Evolutionary conservation across 2,113 vertebrate genomes (phyloP).

Genomic region (Fulmarus glacialis): DNA sequence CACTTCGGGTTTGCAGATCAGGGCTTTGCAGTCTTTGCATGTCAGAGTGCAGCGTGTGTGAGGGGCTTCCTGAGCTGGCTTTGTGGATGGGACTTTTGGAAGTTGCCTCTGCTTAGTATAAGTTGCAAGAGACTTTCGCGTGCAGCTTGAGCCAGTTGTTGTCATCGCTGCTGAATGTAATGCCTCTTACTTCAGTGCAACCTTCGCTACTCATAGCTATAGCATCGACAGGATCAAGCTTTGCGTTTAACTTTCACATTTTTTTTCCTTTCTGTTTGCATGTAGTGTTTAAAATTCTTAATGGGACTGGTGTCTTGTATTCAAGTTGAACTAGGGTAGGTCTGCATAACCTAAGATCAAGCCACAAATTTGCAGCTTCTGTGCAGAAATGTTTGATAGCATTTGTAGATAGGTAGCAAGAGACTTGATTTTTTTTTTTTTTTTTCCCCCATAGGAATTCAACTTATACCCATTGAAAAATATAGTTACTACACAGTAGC

Average conservation of each 20-base stretch:
- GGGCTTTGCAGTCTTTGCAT: background rate
- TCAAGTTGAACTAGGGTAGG: background rate
- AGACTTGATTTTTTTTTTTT: background rate
- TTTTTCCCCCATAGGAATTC: background rate
- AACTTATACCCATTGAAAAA: background rate
- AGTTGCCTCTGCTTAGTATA: background rate
- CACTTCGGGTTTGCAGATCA: background rate
- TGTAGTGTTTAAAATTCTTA: background rate
- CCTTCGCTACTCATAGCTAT: fast-evolving
- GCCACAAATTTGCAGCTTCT: background rate
- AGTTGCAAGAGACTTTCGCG: background rate
- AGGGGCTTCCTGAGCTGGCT: background rate
- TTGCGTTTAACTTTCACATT: background rate
- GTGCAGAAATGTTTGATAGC: background rate
- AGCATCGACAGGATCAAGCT: background rate
- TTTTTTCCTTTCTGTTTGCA: background rate
- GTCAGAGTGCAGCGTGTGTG: fast-evolving
- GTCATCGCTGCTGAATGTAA: background rate
- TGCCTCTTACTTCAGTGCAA: background rate
- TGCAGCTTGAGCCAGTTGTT: background rate
- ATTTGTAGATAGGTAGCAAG: background rate
- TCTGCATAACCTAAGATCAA: background rate
- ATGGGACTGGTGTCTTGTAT: background rate
- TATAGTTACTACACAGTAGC: background rate
- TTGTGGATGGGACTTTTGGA: background rate